Evolutionary conservation across 2,113 vertebrate species (phyloP).

Genomic region (Paracanthobrama guichenoti): DNA sequence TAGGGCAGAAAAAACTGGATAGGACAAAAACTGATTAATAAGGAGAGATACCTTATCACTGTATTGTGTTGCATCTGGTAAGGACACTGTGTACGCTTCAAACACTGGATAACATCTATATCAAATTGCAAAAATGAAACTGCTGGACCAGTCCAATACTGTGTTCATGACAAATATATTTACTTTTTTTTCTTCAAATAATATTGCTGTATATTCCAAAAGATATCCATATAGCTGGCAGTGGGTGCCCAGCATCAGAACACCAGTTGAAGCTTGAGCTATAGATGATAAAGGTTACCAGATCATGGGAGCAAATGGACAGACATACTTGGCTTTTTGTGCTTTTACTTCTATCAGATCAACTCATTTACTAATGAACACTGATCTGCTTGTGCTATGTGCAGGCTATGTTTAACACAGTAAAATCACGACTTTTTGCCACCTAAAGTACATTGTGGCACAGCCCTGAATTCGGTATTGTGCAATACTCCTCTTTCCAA

Average conservation of each 20-base stretch:
- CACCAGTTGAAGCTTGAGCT: neutral
- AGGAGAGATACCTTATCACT: neutral
- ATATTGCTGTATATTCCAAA: neutral
- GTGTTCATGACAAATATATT: neutral
- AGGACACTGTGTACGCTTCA: neutral
- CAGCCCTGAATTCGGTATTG: neutral
- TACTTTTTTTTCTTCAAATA: neutral
- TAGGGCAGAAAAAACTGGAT: neutral
- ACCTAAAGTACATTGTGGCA: neutral
- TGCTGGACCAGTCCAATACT: neutral
- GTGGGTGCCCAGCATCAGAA: neutral
- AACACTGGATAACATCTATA: neutral
- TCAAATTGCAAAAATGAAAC: neutral
- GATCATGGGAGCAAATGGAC: neutral
- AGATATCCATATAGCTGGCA: neutral
- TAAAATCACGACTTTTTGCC: neutral
- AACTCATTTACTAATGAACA: neutral
- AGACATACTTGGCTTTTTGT: neutral
- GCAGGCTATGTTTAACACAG: neutral
- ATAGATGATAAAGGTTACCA: conserved; percentile 1
- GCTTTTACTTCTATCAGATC: neutral
- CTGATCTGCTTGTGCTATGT: neutral
- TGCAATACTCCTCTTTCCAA: neutral
- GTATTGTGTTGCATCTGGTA: neutral
- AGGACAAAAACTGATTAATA: neutral